Evolutionary conservation across 2,888 invertebrate species (phyloP).

Genomic region (Rhamphomyia laevipes): DNA sequence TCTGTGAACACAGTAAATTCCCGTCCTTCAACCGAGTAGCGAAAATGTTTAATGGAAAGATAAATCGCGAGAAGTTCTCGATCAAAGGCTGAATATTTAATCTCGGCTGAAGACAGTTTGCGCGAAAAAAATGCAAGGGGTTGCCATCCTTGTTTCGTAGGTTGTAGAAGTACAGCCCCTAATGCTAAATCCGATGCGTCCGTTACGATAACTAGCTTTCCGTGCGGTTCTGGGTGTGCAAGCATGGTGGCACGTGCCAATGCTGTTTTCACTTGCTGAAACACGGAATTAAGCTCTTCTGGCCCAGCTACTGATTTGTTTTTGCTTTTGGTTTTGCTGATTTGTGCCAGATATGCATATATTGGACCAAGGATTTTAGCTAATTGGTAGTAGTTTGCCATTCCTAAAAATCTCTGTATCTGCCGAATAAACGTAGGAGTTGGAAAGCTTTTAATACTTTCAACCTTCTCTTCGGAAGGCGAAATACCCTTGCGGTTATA

Average conservation of each 20-base stretch:
- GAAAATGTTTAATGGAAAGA: slow-evolving; percentile 2
- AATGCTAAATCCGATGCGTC: slow-evolving; percentile 1
- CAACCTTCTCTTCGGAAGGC: not conserved
- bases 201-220: not conserved
- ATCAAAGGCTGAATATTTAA: slow-evolving; percentile 6
- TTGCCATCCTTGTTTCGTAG: not conserved
- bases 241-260: not conserved
- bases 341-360: not conserved
- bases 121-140: slow-evolving; percentile 2
- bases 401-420: not conserved
- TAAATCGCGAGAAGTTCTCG: slow-evolving; percentile 3
- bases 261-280: not conserved
- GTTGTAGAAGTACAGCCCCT: slow-evolving; percentile 5
- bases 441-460: not conserved
- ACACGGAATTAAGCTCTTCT: not conserved
- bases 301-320: not conserved
- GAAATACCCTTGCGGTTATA: not conserved
- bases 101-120: not conserved
- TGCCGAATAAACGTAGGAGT: not conserved
- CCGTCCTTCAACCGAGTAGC: slow-evolving; percentile 3
- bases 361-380: not conserved
- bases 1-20: slow-evolving; percentile 4
- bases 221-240: not conserved
- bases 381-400: not conserved
- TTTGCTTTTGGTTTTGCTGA: not conserved